Evolutionary conservation across 2,888 invertebrate species (phyloP), one percentile per base, ranked within the genome.

Genomic region (Calameuta filiformis): DNA sequence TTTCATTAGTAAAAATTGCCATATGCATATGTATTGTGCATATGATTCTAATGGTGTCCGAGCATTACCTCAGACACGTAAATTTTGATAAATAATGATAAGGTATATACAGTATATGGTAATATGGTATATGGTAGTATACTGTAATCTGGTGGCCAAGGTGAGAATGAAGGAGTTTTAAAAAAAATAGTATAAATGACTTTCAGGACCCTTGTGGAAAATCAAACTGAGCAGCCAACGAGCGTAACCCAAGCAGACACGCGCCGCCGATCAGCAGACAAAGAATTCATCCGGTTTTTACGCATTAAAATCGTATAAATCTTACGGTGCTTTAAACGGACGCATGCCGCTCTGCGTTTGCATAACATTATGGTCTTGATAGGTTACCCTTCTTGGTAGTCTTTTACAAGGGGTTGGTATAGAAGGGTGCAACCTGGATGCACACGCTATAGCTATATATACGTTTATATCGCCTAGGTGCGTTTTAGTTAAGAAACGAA

Each of bases 221-320:
- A 73, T 75, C 56, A 73, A 71, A 31, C 40, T 35, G 69, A 73
- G 79, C 74, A 73, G 37, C 77, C 74, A 76, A 78, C 76, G 73
- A 79, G 79, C 79, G 75, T 79, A 80, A 80, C 79, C 79, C 78
- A 69, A 78, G 77, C 35, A 75, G 78, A 73, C 78, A 80, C 77
- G 79, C 77, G 76, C 76, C 78, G 75, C 78, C 81, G 81, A 73
- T 80, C 76, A 76, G 74, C 69, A 77, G 75, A 79, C 74, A 76
- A 76, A 73, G 80, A 78, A 83, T 76, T 76, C 71, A 76, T 74
- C 79, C 79, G 77, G 77, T 76, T 82, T 83, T 79, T 77, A 74
- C 77, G 81, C 81, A 79, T 83, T 83, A 81, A 82, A 82, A 79
- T 80, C 73, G 75, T 81, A 83, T 82, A 82, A 79, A 81, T 83